These are phyloP conservation scores for Drosophila tropicalis DNA, from an alignment of 1,140 invertebrate genomes.

Conservation along the genomic window DNA sequence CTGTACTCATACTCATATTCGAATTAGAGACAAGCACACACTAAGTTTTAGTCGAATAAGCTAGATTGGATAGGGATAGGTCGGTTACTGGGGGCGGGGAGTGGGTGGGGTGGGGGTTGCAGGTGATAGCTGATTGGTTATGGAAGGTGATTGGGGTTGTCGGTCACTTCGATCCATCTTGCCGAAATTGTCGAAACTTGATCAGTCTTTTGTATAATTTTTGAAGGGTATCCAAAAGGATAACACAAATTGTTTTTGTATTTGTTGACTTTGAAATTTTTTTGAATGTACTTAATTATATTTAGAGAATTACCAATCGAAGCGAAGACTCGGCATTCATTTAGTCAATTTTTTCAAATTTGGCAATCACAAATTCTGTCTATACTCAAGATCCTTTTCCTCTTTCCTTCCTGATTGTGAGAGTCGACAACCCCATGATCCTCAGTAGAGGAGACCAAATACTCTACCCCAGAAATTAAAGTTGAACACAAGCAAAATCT, in stretches of 20 bases:
- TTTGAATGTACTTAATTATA: not conserved
- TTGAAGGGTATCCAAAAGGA: not conserved
- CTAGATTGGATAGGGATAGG: not conserved
- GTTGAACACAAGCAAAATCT: conserved; percentile 3
- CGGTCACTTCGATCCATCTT: not conserved
- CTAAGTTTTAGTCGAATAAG: conserved; percentile 8
- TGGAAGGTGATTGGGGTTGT: not conserved
- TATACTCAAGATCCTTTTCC: not conserved
- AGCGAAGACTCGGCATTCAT: not conserved
- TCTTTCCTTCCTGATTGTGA: not conserved
- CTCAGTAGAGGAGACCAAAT: not conserved
- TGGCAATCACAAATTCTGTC: too few relatives aligned
- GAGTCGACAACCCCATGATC: not conserved
- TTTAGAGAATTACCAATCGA: not conserved
- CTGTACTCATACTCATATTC: conserved; percentile 25
- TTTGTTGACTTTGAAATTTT: not conserved
- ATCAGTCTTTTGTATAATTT: not conserved
- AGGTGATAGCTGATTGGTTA: not conserved
- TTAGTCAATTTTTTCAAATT: not conserved
- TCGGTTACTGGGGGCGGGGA: too few relatives aligned
- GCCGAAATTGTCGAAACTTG: not conserved
- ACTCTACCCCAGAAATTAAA: conserved; percentile 1
- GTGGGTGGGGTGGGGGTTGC: not conserved
- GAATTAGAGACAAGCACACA: not conserved
- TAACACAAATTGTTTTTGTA: not conserved